These are phyloP conservation scores for Trichogramma pretiosum DNA, from an alignment of 1,140 invertebrate genomes.

Conservation along the genomic window DNA sequence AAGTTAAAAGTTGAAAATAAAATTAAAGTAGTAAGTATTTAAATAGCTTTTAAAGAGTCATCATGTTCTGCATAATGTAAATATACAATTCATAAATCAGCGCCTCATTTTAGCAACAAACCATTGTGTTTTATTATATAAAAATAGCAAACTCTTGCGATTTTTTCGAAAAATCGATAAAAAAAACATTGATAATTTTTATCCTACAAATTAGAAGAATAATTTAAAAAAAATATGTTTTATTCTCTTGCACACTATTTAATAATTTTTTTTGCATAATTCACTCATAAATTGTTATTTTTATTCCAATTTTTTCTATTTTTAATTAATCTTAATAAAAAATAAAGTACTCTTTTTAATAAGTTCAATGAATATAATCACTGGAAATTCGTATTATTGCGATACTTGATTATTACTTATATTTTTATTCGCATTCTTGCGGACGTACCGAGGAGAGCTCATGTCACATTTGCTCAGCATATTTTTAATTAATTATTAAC, in stretches of 20 bases:
- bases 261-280: too few species aligned
- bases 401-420: constrained; percentile 3
- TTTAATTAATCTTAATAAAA: constrained; percentile 17
- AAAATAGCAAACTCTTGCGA: constrained; percentile 3
- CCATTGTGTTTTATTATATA: not conserved
- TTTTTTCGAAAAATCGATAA: constrained; percentile 2
- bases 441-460: too few species aligned
- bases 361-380: constrained; percentile 13
- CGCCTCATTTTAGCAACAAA: too few species aligned
- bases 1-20: too few species aligned
- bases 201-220: constrained; percentile 2
- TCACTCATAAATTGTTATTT: too few species aligned
- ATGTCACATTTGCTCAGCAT: too few species aligned
- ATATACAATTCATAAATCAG: too few species aligned
- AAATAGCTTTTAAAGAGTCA: too few species aligned
- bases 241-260: too few species aligned
- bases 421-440: not conserved
- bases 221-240: too few species aligned
- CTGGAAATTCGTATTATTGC: constrained; percentile 15
- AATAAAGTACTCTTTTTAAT: constrained; percentile 19
- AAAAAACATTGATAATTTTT: constrained; percentile 17
- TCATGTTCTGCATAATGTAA: too few species aligned
- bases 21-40: too few species aligned
- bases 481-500: constrained; percentile 6
- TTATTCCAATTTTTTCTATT: constrained; percentile 10